Evolutionary conservation across 2,888 invertebrate species (phyloP), one percentile per base, ranked within the genome.

Genomic region (Hylaea fasciaria): DNA sequence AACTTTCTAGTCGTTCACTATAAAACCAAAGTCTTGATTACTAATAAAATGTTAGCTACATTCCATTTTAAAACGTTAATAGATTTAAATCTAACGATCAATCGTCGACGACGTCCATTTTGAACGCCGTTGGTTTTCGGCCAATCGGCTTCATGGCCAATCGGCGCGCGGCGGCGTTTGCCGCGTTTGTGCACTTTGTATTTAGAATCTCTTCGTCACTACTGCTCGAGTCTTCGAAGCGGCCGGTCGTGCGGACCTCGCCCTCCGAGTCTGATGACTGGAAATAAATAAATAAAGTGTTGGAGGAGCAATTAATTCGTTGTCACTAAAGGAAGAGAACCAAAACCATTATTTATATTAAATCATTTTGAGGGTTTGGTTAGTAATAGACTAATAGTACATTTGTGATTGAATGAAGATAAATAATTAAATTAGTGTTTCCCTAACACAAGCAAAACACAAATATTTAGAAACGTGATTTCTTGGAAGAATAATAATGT

Each of bases 201-300:
- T 86, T 85, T 60, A 86, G 72, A 67, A 89, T 86, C 44, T 91
- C 90, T 45, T 91, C 92, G 68, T 91, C 92, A 80, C 88, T 85
- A 70, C 88, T 89, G 77, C 90, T 91, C 11, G 88, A 88, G 62
- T 82, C 86, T 57, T 89, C 84, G 73, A 85, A 85, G 66, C 76
- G 86, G 61, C 81, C 85, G 66, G 84, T 75, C 69, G 83, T 76
- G 52, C 82, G 82, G 60, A 85, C 77, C 66, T 85, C 86, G 54
- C 83, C 86, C 53, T 89, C 90, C 5, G 89, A 87, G 54, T 91
- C 90, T 50, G 87, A 86, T 22, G 86, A 87, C 89, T 89, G 80
- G 29, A 73, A 59, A 68, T 5, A 56, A 57, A 49, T 41, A 28
- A 57, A 52, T 22, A 44, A 14, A 56, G 22, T 17, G 10, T 13